Conservation (phyloP, 2,888 invertebrate genomes). For the Eupithecia dodoneata region DNA sequence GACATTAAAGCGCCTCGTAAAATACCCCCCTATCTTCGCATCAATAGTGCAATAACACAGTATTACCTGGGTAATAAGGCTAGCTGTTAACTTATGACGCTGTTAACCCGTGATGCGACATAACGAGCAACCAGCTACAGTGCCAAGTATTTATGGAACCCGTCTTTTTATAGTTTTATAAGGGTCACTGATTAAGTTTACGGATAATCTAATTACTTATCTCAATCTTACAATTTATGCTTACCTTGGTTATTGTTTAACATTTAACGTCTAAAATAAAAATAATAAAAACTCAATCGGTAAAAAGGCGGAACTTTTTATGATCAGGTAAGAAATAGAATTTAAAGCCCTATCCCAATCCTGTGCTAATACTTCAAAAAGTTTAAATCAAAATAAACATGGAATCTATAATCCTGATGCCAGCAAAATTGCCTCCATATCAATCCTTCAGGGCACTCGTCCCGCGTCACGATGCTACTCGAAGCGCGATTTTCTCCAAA, state of each 20-base stretch:
- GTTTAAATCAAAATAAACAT: conserved; percentile 20
- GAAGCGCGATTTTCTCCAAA: conserved; percentile 68
- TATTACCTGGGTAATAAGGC: conserved; percentile 59
- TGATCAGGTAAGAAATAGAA: background rate
- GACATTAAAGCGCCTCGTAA: conserved; percentile 16
- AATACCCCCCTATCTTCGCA: conserved; percentile 24
- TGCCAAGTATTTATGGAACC: conserved; percentile 46
- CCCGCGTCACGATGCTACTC: conserved; percentile 45
- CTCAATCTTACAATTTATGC: background rate
- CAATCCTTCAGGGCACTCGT: conserved; percentile 32
- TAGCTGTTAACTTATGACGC: conserved; percentile 63
- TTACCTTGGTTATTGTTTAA: background rate
- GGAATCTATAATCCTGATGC: conserved; percentile 21
- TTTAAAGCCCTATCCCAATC: background rate
- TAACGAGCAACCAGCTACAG: conserved; percentile 59
- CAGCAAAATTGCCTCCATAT: conserved; percentile 28
- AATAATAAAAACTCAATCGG: background rate
- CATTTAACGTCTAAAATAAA: background rate
- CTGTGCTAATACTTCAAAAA: background rate
- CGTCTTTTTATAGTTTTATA: conserved; percentile 27
- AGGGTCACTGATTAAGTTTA: conserved; percentile 6
- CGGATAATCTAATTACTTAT: background rate
- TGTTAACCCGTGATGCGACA: conserved; percentile 55
- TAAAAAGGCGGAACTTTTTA: background rate
- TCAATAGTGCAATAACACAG: conserved; percentile 59